A percentile compares a stretch with the other conserved stretches of the same genome.
phyloP scores from a whole-genome alignment of 2,888 invertebrate genomes.

The Linnaemya tessellans region DNA sequence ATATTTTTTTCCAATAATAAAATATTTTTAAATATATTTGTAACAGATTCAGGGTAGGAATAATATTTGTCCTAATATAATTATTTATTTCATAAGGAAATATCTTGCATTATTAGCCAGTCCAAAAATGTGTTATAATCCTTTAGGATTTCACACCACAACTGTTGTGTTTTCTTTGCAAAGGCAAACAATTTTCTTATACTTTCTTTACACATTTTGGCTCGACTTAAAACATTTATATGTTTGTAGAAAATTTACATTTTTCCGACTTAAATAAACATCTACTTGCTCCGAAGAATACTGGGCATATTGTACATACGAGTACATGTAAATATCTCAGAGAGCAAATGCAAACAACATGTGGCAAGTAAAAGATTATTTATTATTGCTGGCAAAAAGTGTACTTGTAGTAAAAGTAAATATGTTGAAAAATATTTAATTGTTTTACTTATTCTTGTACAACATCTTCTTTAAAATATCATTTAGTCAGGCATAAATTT shows the following conservation, averaged over 20 bases:
- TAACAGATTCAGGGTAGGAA: too few species aligned
- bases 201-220: constrained; percentile 39
- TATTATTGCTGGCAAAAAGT: constrained; percentile 6
- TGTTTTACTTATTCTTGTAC: constrained; percentile 31
- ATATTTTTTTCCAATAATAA: neutral
- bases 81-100: too few species aligned
- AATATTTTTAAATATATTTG: neutral
- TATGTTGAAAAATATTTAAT: constrained; percentile 3
- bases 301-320: neutral
- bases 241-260: constrained; percentile 58
- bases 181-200: constrained; percentile 27
- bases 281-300: neutral
- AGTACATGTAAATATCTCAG: neutral
- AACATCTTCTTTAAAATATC: constrained; percentile 30
- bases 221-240: constrained; percentile 45
- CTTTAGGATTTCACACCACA: constrained; percentile 2
- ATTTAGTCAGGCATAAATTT: constrained; percentile 63
- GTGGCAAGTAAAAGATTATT: constrained; percentile 56
- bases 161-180: constrained; percentile 4
- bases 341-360: constrained; percentile 34
- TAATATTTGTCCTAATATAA: too few species aligned
- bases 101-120: too few species aligned
- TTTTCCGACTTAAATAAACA: constrained; percentile 15
- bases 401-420: constrained; percentile 1
- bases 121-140: neutral